A percentile compares a stretch with the other conserved stretches of the same genome.
Conservation (phyloP, 2,113 vertebrate genomes). For the Centropus bengalensis region DNA sequence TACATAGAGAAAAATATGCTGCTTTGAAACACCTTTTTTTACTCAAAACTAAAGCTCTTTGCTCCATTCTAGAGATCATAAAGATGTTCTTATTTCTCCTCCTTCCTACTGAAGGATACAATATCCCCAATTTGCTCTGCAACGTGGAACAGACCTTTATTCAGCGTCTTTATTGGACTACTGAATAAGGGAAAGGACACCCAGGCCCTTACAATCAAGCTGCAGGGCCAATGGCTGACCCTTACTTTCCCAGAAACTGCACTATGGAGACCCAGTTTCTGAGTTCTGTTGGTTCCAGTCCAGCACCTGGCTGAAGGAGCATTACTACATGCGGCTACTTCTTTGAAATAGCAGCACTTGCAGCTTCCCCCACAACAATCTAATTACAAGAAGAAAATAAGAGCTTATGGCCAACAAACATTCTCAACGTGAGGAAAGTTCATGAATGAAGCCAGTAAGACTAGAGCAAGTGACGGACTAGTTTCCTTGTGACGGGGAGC, state of each 20-base stretch:
- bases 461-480: background rate
- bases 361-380: background rate
- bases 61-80: background rate
- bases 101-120: background rate
- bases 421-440: background rate
- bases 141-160: background rate
- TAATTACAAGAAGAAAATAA: conserved; percentile 8
- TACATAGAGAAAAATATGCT: background rate
- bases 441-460: background rate
- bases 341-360: background rate
- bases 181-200: background rate
- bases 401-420: background rate
- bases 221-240: background rate
- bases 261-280: background rate
- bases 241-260: background rate
- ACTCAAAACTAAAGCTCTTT: background rate
- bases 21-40: background rate
- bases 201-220: background rate
- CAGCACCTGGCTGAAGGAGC: background rate
- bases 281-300: background rate
- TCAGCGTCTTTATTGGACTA: background rate
- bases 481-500: background rate
- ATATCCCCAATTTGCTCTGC: background rate
- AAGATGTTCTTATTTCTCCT: background rate
- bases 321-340: background rate